Base-by-base conservation (phyloP, 2,888 invertebrate species). In the Himalopsyche kuldschensis region DNA sequence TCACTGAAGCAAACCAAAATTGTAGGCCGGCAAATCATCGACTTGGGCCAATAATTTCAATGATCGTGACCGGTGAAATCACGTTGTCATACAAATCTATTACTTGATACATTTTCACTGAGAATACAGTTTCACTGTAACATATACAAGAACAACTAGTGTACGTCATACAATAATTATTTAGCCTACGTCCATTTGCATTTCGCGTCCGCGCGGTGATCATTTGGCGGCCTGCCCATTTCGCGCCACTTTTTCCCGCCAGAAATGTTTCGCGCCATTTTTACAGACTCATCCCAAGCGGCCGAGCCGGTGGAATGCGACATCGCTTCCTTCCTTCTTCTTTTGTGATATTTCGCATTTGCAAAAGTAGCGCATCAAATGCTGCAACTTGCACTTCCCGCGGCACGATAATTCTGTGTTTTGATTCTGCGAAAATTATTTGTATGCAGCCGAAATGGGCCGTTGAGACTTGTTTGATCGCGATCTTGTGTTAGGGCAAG, bases 301-400 rank as follows among this genome's bases (percentile, higher is more conserved):
- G 55, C 69, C 82, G 55, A 55, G 55, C 55, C 55, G 55, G 55
- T 55, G 55, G 55, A 84, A 84, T 84, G 82, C 80, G 55, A 75
- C 41, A 35, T 27, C 84, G 84, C 82, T 85, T 85, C 85, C 85
- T 85, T 85, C 85, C 82, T 82, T 32, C 75, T 78, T 46, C 48
- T 48, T 32, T 75, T 75, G 80, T 78, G 81, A 82, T 78, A 82
- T 69, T 82, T 82, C 81, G 81, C 78, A 27, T 30, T 55, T 10
- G n/a, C 41, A 20, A 3, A 1, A 20, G 24, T 15, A 20, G n/a
- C 1, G 55, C n/a, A 55, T 55, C 55, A 55, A 55, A 55, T 55
- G 20, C 55, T 5, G 55, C 55, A 55, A 55, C 20, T 1, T 55
- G 55, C 10, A 55, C 1, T 20, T 20, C 24, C 24, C 15, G 20